phyloP scores from a whole-genome alignment of 2,797 vertebrate genomes.

The Lepidocolaptes lacrymiger region DNA sequence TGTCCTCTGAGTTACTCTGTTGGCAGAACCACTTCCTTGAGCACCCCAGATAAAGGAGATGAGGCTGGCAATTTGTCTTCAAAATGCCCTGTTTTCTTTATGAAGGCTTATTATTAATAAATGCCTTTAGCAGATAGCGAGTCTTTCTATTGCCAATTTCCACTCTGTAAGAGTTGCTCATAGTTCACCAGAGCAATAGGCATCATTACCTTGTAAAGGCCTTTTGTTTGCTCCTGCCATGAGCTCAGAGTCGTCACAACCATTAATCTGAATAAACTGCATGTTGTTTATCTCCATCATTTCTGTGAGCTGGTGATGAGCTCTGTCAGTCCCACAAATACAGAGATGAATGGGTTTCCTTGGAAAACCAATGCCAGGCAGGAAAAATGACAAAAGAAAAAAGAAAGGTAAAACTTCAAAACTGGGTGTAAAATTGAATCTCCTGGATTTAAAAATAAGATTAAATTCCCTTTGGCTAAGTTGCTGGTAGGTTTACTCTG shows the following conservation, averaged over 20 bases:
- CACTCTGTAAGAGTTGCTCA: background rate
- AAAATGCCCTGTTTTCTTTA: constrained; percentile 21
- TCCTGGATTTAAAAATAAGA: background rate
- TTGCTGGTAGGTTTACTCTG: background rate
- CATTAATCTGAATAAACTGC: constrained; percentile 47
- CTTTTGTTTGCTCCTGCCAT: constrained; percentile 20
- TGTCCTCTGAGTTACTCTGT: background rate
- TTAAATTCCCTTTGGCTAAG: background rate
- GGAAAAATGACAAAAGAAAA: background rate
- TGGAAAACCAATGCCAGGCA: background rate
- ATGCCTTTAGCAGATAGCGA: background rate
- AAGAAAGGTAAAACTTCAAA: background rate
- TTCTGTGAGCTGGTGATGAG: constrained; percentile 42
- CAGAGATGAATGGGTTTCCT: constrained; percentile 10
- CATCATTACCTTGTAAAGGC: constrained; percentile 13
- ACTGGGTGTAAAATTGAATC: background rate
- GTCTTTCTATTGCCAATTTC: constrained; percentile 44
- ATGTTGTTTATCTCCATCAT: constrained; percentile 39
- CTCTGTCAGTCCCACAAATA: background rate
- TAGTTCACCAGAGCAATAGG: background rate
- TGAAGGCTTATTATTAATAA: constrained; percentile 31
- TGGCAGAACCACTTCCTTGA: constrained; percentile 8
- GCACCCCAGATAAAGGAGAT: background rate
- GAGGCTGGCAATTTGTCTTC: constrained; percentile 32
- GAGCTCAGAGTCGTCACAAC: background rate